Evolutionary conservation across 2,888 invertebrate species (phyloP), one percentile per base, ranked within the genome.

Genomic region (Hydroisotoma schaefferi): DNA sequence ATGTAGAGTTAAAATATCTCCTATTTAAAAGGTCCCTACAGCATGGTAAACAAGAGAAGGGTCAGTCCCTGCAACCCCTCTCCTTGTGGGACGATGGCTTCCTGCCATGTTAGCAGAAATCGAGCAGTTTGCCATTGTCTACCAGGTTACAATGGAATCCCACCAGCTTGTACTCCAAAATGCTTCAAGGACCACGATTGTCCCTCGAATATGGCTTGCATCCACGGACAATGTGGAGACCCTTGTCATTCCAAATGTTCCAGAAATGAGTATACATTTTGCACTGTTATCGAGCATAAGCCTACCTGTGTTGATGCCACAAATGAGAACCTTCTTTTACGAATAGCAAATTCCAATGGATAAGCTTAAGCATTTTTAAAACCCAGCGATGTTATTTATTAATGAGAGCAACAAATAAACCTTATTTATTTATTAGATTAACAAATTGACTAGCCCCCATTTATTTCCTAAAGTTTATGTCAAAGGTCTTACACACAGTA

Each of bases 41-140:
- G 66, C 55, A 55, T 72, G n/a, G 67, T 72, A 25, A 72, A 72
- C 48, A 70, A 70, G 47, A 38, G 68, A 46, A 57, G 67, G 33
- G 64, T 72, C 1, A 68, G 58, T 23, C 68, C 72, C 1, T 72
- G 72, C 28, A 69, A 70, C 46, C 72, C 72, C 8, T 65, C 65
- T 6, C 72, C 72, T 6, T 72, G 72, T 52, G 72, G 72, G 33
- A 72, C 70, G 8, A 72, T 70, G 70, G 72, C 70, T 8, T 68
- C 68, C 8, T 72, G 72, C 58, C 69, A 69, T 44, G 57, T 72
- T 1, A 69, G 68, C 43, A 52, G 70, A 26, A 61, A 57, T 33
- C 62, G 70, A 3, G 72, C 70, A 6, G 70, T 70, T n/a, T 72
- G 72, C 43, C 69, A 69, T 33, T 72, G 72, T 55, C 51, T 63